Evolutionary conservation across 2,797 vertebrate genomes (phyloP).

Genomic region (Eutrigla gurnardus): DNA sequence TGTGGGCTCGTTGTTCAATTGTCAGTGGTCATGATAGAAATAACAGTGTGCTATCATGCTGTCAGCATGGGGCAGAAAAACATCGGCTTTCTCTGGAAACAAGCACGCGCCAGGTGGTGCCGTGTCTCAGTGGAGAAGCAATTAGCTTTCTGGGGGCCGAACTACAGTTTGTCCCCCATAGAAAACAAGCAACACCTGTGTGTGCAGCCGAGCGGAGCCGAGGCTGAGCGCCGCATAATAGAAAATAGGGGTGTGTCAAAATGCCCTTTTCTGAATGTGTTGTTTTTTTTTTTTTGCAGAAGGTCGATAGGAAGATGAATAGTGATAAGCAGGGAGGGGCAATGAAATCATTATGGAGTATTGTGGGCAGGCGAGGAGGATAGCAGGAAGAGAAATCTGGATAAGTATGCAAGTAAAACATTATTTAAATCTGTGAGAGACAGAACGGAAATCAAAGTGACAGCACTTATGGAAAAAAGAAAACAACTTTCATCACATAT

Average conservation of each 20-base stretch:
- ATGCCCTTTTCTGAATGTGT: conserved; percentile 60
- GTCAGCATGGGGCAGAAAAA: conserved; percentile 69
- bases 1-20: conserved; percentile 65
- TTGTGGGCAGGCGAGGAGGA: conserved; percentile 10
- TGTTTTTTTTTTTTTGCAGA: conserved; percentile 10
- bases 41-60: conserved; percentile 73
- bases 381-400: conserved; percentile 20
- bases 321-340: conserved; percentile 24
- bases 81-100: conserved; percentile 63
- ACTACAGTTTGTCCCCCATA: conserved; percentile 60
- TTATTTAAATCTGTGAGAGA: conserved; percentile 47
- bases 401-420: conserved; percentile 47
- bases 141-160: conserved; percentile 67
- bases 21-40: conserved; percentile 67
- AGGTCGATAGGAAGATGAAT: conserved; percentile 59
- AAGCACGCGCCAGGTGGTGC: conserved; percentile 65
- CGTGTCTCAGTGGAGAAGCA: conserved; percentile 63
- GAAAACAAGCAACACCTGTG: conserved; percentile 70
- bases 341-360: conserved; percentile 42
- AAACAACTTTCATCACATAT: not conserved
- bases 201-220: conserved; percentile 52
- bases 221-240: conserved; percentile 43
- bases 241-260: conserved; percentile 55
- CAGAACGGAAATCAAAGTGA: conserved; percentile 35
- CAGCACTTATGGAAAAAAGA: conserved; percentile 4